Conservation (phyloP, 1,140 invertebrate species). For the Brachionus plicatilis region DNA sequence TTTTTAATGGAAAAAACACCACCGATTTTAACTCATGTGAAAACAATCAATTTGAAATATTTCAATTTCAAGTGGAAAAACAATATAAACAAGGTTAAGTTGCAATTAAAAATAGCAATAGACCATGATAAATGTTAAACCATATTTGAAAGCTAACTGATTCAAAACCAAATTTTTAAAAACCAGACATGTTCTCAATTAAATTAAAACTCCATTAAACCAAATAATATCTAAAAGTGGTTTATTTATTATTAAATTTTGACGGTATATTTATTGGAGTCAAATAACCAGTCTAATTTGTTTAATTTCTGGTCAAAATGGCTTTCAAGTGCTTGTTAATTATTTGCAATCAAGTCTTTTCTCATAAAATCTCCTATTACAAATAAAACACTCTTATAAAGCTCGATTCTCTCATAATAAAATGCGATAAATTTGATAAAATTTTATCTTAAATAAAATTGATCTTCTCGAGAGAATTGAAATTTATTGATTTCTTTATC, state of each 20-base stretch:
- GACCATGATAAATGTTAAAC: background rate
- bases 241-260: background rate
- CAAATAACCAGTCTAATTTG: conserved; percentile 30
- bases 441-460: background rate
- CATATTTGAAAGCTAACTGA: background rate
- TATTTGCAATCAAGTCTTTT: background rate
- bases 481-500: conserved; percentile 15
- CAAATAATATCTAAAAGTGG: background rate
- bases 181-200: background rate
- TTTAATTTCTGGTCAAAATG: background rate
- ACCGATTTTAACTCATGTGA: background rate
- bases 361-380: background rate
- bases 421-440: background rate
- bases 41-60: conserved; percentile 10
- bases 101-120: background rate
- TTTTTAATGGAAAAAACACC: background rate
- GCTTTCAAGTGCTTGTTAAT: conserved; percentile 13
- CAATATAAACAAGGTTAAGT: conserved; percentile 16
- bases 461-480: conserved; percentile 19
- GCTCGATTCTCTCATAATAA: background rate
- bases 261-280: background rate
- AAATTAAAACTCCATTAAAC: background rate
- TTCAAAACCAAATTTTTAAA: background rate
- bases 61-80: background rate
- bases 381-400: background rate